Percentiles rank a stretch among this genome's conserved stretches.
Evolutionary conservation across 2,113 vertebrate genomes (phyloP).

Genomic region (Rhagologus leucostigma): DNA sequence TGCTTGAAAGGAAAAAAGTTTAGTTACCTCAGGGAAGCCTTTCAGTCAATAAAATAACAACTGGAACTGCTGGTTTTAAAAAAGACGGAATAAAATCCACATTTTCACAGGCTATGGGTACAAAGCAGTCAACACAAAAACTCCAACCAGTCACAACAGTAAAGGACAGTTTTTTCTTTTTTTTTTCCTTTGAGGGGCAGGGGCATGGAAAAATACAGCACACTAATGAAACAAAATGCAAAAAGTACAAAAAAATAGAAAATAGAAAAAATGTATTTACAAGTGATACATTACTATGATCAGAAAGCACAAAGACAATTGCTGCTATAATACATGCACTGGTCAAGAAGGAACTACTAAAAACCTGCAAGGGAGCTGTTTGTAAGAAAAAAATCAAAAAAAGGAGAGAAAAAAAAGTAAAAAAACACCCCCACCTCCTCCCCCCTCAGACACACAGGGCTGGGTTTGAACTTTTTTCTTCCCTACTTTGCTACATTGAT

Average conservation of each 20-base stretch:
- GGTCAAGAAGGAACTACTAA: constrained; percentile 68
- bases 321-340: constrained; percentile 80
- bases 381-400: neutral
- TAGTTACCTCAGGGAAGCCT: neutral
- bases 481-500: constrained; percentile 77
- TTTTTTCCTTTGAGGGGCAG: constrained; percentile 57
- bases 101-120: constrained; percentile 27
- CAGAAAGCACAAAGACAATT: constrained; percentile 74
- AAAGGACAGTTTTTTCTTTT: constrained; percentile 58
- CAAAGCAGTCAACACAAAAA: constrained; percentile 64
- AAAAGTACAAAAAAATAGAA: constrained; percentile 81
- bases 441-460: constrained; percentile 1
- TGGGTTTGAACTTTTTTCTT: constrained; percentile 48
- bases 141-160: constrained; percentile 70
- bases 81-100: constrained; percentile 1
- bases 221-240: constrained; percentile 79
- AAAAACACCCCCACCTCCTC: neutral
- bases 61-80: neutral
- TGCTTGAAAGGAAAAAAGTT: neutral
- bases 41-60: constrained; percentile 4
- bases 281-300: constrained; percentile 82
- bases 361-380: constrained; percentile 60
- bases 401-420: neutral
- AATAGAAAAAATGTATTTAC: constrained; percentile 88
- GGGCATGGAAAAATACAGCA: constrained; percentile 77